Percentiles rank a stretch among this genome's conserved stretches.
Evolutionary conservation across 2,888 invertebrate species (phyloP).

Genomic region (Agrotis exclamationis): DNA sequence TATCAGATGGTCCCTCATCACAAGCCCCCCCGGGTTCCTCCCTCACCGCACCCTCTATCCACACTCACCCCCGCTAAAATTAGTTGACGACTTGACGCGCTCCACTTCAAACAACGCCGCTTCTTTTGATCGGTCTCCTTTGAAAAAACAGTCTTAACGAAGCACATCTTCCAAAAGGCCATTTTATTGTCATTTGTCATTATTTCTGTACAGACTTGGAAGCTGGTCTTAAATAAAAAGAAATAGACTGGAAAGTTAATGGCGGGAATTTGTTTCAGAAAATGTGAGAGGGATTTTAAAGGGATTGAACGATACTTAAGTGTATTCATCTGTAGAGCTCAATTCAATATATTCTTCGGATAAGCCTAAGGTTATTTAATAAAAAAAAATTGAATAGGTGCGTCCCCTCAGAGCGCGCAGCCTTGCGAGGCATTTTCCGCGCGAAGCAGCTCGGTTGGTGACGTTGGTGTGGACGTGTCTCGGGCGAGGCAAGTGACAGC

Average conservation of each 20-base stretch:
- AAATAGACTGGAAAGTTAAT: constrained; percentile 33
- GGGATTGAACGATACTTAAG: constrained; percentile 3
- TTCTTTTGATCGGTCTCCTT: constrained; percentile 52
- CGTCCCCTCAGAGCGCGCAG: too few relatives aligned
- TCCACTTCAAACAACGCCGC: constrained; percentile 51
- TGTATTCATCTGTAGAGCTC: constrained; percentile 3
- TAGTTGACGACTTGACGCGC: constrained; percentile 45
- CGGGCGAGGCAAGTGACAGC: too few relatives aligned
- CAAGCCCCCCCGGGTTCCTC: background rate
- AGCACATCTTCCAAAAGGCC: constrained; percentile 34
- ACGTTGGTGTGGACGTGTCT: too few relatives aligned
- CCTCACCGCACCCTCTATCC: constrained; percentile 40
- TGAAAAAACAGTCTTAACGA: constrained; percentile 44
- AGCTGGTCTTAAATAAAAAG: constrained; percentile 22
- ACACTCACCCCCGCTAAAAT: constrained; percentile 55
- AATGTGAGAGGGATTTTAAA: constrained; percentile 14
- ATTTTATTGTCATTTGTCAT: constrained; percentile 36
- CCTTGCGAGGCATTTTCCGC: too few relatives aligned
- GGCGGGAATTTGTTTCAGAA: constrained; percentile 24
- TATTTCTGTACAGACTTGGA: constrained; percentile 20
- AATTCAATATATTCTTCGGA: constrained; percentile 7
- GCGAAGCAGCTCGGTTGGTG: too few relatives aligned
- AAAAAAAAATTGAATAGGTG: background rate
- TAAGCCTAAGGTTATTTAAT: background rate
- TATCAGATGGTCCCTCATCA: constrained; percentile 73